Evolutionary conservation across 2,797 vertebrate species (phyloP).

Genomic region (Sebastes paucispinis): DNA sequence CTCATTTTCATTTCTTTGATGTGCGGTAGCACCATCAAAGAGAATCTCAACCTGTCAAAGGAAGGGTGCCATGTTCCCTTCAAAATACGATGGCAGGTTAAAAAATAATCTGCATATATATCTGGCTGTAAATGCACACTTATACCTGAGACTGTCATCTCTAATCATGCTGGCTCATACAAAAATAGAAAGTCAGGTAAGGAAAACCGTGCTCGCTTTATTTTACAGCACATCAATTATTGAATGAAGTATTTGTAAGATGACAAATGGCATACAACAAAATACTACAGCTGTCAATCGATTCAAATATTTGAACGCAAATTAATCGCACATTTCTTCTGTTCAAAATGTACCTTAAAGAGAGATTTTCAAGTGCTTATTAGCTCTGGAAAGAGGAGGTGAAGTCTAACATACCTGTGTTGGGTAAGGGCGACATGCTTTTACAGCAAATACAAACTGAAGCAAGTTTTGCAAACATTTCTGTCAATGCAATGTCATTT

Average conservation of each 20-base stretch:
- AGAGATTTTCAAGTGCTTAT: slow-evolving; percentile 3
- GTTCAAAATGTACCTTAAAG: no score
- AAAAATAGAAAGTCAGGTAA: not conserved
- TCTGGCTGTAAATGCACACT: not conserved
- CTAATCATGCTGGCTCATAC: not conserved
- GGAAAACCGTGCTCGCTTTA: not conserved
- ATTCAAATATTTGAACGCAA: no score
- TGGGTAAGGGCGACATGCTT: not conserved
- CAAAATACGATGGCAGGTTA: not conserved
- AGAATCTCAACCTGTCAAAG: slow-evolving; percentile 25
- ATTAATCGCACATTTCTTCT: no score
- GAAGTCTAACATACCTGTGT: slow-evolving; percentile 33
- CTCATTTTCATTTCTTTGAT: slow-evolving; percentile 47
- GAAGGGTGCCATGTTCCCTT: not conserved
- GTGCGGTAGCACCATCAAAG: not conserved
- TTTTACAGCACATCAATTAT: not conserved
- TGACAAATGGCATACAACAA: not conserved
- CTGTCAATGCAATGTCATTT: not conserved
- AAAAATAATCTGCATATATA: not conserved
- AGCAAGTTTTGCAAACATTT: not conserved
- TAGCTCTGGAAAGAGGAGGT: slow-evolving; percentile 25
- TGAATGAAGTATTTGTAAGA: not conserved
- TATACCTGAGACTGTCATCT: not conserved
- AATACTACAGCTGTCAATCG: fast-evolving
- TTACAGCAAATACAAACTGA: not conserved